Base-by-base conservation (phyloP, 1,140 invertebrate species). In the Aphaenogaster floridana region DNA sequence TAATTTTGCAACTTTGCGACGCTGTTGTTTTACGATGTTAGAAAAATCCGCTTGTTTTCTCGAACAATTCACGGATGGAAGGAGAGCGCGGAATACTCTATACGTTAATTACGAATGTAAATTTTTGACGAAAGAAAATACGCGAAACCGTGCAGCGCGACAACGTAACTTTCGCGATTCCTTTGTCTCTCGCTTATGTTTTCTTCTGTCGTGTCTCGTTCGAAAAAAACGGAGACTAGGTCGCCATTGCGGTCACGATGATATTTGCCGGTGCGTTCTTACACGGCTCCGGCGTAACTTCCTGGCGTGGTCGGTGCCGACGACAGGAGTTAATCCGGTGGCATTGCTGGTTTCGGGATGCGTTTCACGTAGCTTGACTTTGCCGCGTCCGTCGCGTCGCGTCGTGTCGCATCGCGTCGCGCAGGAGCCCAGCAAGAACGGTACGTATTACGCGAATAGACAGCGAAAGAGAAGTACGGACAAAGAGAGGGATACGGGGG, bases 391-490 rank as follows among this genome's bases (percentile, higher is more conserved):
- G 50, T 64, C 61, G 21, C 36, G 13, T 34, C 63, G 78, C 28
- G 54, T 77, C 50, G 59, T n/a, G 13, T 66, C 74, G 61, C 45
- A 3, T 15, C 80, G 69, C 13, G 68, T 78, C 74, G 61, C n/a
- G 52, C 39, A 48, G 78, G 52, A 80, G 48, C 34, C 50, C 74
- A 39, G 85, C 76, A 80, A 81, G 63, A 79, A 86, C 78, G 87
- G 28, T 90, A 86, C 52, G 61, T 81, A 90, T 88, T 87, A 79
- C 89, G 63, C 79, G 85, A 88, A 86, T 80, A 88, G 89, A 83
- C 72, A 64, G 57, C 57, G 83, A 42, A 68, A 68, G 64, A 68
- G 50, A 76, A 54, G 59, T 39, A 59, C 57, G 74, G 64, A 74
- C 78, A 69, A 78, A 66, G 34, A 66, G 61, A 59, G 36, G 34